Percentiles rank a stretch among this genome's conserved stretches.
Conservation (phyloP, 1,140 invertebrate species). For the Calosoma granatense region DNA sequence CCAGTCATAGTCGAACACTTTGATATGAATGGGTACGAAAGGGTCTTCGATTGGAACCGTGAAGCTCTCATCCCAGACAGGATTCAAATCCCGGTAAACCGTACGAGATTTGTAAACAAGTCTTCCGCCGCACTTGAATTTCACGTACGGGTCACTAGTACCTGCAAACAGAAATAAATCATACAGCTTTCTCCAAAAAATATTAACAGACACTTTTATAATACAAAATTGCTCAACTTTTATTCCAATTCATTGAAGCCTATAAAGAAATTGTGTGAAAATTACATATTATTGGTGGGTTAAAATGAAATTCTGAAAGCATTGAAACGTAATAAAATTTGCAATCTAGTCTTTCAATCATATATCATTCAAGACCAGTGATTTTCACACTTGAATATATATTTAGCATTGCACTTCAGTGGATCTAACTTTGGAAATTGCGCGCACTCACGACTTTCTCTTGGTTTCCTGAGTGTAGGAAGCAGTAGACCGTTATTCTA, state of each 20-base stretch:
- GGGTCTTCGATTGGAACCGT: constrained; percentile 91
- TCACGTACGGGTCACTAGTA: constrained; percentile 96
- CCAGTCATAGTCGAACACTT: constrained; percentile 98
- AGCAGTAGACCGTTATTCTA: too few relatives aligned
- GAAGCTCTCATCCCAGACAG: constrained; percentile 94
- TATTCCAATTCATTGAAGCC: not conserved
- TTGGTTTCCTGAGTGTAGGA: too few relatives aligned
- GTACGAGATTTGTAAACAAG: constrained; percentile 90
- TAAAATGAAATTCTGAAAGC: too few relatives aligned
- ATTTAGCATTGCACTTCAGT: too few relatives aligned
- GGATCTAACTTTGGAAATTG: too few relatives aligned
- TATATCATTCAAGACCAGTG: too few relatives aligned
- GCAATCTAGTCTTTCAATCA: too few relatives aligned
- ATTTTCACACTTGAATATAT: too few relatives aligned
- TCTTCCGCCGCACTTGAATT: constrained; percentile 84
- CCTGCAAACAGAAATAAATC: constrained; percentile 51
- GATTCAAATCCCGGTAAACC: constrained; percentile 81
- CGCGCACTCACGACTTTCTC: too few relatives aligned
- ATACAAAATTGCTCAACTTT: not conserved
- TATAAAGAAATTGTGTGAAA: not conserved
- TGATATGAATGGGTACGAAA: constrained; percentile 74
- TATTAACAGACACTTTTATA: not conserved
- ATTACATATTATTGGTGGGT: not conserved
- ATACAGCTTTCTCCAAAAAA: too few relatives aligned
- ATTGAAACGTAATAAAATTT: too few relatives aligned